Evolutionary conservation across 1,140 invertebrate species (phyloP), one percentile per base, ranked within the genome.

Genomic region (Sitodiplosis mosellana): DNA sequence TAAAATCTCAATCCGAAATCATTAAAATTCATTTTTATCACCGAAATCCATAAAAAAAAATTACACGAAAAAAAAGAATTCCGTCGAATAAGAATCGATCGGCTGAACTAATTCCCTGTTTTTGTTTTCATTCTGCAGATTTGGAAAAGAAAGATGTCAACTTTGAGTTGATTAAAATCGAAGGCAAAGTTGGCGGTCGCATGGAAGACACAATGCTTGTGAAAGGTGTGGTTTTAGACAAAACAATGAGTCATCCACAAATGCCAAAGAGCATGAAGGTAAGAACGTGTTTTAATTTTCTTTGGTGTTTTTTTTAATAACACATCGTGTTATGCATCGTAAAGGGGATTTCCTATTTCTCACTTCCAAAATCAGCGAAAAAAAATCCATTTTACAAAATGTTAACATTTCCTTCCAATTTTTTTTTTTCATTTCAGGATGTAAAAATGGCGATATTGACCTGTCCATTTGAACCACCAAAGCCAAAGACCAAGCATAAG

Each of bases 401-500:
- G n/a, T n/a, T n/a, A n/a, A n/a, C n/a, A n/a, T n/a, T 38, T 49
- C 21, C 41, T 4, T 34, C 27, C 45, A 37, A 45, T 38, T 47
- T 4, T 15, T 44, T 19, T 36, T 11, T 33, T 65, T 87, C n/a
- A n/a, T n/a, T n/a, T 7, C 75, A 81, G 66, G 76, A 97, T 70
- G 93, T 90, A 1, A 93, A 93, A 63, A 68, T 99, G 42, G 94
- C 94, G 2, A 98, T 99, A 55, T 73, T 99, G 6, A 99, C 96
- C 14, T 99, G 96, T 69, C 91, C 96, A 52, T 99, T 99, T 73
- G 96, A 99, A 73, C 96, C 96, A 38, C 96, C 96, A 19, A 99
- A 99, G 71, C 96, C 96, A 15, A 99, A 99, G 71, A 99, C 95
- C 49, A 99, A 99, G 68, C 92, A 99, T 80, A 99, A 98, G 83